Evolutionary conservation across 1,140 invertebrate species (phyloP).

Genomic region (Branchinecta lynchi): DNA sequence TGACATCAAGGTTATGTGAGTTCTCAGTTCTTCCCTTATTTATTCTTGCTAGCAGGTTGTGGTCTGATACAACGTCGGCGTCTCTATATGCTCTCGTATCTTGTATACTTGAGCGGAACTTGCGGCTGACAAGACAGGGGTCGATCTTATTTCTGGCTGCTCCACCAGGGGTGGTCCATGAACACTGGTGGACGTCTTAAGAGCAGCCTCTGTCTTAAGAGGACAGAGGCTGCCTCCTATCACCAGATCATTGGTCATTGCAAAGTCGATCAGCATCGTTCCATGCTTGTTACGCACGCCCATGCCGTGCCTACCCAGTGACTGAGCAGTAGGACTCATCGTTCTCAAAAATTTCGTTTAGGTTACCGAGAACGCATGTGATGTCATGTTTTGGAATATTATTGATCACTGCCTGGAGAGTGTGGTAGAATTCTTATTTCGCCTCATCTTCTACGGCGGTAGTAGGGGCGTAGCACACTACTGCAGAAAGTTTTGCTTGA

Average conservation of each 20-base stretch:
- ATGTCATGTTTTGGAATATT: no score
- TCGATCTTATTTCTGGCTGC: background rate
- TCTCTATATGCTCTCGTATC: constrained; percentile 5
- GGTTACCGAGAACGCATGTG: background rate
- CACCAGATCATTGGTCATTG: no score
- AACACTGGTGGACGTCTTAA: background rate
- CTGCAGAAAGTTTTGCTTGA: no score
- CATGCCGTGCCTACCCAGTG: background rate
- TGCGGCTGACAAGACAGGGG: background rate
- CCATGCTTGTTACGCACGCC: background rate
- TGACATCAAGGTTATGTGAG: no score
- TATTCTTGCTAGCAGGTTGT: constrained; percentile 1
- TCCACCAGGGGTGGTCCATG: background rate
- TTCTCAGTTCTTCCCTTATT: no score
- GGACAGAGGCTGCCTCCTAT: background rate
- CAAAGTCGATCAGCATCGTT: constrained; percentile 8
- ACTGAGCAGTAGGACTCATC: constrained; percentile 1
- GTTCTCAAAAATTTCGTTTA: background rate
- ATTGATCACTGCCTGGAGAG: no score
- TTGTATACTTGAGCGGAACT: constrained; percentile 1
- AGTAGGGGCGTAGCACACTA: no score
- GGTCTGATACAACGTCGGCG: constrained; percentile 4
- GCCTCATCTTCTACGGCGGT: no score
- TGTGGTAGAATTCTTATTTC: no score
- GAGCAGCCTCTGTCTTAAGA: no score